A percentile compares a stretch with the other conserved stretches of the same genome.
phyloP scores from a whole-genome alignment of 2,888 invertebrate genomes.

The Amblyjoppa fuscipennis region DNA sequence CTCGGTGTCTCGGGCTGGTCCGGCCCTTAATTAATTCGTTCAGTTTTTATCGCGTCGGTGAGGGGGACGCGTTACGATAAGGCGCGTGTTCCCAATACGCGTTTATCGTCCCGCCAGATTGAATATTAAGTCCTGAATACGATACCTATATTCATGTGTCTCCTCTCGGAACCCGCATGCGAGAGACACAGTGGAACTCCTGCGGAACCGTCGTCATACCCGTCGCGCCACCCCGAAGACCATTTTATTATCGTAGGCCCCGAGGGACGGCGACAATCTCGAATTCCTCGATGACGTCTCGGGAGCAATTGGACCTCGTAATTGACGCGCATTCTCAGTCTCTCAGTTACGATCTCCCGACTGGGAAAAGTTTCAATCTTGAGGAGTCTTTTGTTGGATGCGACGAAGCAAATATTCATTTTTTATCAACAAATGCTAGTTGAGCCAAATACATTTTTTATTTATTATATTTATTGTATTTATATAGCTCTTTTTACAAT shows the following conservation, averaged over 20 bases:
- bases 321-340: not conserved
- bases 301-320: conserved; percentile 27
- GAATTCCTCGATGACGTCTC: conserved; percentile 35
- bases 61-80: conserved; percentile 76
- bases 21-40: conserved; percentile 80
- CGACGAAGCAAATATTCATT: not conserved
- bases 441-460: too few species aligned
- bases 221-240: conserved; percentile 22
- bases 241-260: conserved; percentile 26
- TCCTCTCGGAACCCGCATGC: not conserved
- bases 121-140: conserved; percentile 75
- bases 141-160: conserved; percentile 18
- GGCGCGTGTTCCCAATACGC: conserved; percentile 75
- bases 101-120: conserved; percentile 75
- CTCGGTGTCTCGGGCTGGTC: conserved; percentile 29
- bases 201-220: conserved; percentile 18
- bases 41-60: conserved; percentile 75
- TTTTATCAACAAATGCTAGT: too few species aligned
- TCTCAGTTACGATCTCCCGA: conserved; percentile 1
- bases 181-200: conserved; percentile 24
- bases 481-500: too few species aligned
- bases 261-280: conserved; percentile 10
- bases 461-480: too few species aligned
- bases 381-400: not conserved
- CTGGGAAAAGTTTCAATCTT: not conserved